These are phyloP conservation scores for Saxidomus purpurata DNA, from an alignment of 1,140 invertebrate species.

Conservation along the genomic window DNA sequence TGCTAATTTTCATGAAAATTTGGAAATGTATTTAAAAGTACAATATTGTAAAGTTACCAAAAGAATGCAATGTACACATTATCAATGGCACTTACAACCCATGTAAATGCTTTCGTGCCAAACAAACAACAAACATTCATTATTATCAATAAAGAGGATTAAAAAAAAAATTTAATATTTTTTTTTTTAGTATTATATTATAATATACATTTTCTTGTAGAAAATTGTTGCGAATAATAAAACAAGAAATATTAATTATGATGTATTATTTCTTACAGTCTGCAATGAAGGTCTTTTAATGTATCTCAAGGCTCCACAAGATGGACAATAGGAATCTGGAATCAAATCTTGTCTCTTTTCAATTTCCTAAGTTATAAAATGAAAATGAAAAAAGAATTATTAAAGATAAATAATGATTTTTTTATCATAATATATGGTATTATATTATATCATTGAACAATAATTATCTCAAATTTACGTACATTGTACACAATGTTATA, in stretches of 20 bases:
- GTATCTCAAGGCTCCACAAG: slow-evolving; percentile 30
- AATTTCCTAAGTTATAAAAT: slow-evolving; percentile 33
- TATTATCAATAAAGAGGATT: neutral
- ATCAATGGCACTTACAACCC: neutral
- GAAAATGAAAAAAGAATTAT: slow-evolving; percentile 37
- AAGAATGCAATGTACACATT: neutral
- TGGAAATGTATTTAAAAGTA: too few species aligned
- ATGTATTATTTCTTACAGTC: slow-evolving; percentile 39
- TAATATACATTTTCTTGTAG: neutral
- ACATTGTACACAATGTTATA: slow-evolving; percentile 22
- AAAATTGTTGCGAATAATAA: slow-evolving; percentile 3
- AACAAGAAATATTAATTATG: slow-evolving; percentile 14
- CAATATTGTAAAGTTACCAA: too few species aligned
- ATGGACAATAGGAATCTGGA: slow-evolving; percentile 32
- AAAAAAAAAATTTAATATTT: neutral
- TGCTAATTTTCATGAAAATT: too few species aligned
- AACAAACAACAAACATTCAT: slow-evolving; percentile 2
- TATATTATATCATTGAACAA: slow-evolving; percentile 21
- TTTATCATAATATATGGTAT: slow-evolving; percentile 32
- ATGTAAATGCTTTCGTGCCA: neutral
- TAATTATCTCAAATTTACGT: slow-evolving; percentile 28
- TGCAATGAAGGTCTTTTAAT: slow-evolving; percentile 17
- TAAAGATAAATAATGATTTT: slow-evolving; percentile 34
- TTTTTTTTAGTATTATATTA: neutral
- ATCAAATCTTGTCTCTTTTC: slow-evolving; percentile 11